Conservation (phyloP, 2,113 vertebrate species). For the Gopherus evgoodei region DNA sequence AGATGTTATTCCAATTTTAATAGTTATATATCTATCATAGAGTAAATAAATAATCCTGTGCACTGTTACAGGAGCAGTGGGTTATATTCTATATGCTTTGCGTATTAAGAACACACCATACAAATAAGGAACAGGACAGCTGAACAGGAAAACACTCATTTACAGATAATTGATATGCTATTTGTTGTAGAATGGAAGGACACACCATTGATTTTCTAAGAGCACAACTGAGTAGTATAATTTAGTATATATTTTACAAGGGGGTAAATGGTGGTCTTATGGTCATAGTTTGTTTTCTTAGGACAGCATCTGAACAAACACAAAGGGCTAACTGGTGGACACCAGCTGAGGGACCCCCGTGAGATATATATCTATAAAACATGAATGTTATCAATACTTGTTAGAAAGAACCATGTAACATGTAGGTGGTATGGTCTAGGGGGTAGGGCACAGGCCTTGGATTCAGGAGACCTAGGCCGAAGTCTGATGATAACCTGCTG, state of each 20-base stretch:
- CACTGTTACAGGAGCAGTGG: neutral
- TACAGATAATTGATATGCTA: neutral
- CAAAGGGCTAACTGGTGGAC: neutral
- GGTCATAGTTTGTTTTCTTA: neutral
- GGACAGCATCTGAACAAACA: neutral
- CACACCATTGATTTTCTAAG: neutral
- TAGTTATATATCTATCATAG: neutral
- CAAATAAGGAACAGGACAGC: neutral
- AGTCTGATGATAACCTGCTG: neutral
- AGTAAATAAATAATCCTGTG: neutral
- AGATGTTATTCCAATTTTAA: neutral
- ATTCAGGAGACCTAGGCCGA: neutral
- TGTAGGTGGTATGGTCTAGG: neutral
- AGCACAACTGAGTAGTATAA: neutral
- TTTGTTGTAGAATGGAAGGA: neutral
- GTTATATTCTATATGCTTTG: neutral
- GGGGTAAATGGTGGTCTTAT: neutral
- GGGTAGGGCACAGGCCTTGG: neutral
- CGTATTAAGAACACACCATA: neutral
- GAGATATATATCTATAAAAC: neutral
- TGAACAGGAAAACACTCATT: neutral
- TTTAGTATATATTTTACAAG: neutral
- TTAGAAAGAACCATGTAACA: neutral
- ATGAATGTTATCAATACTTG: neutral
- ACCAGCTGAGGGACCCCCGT: neutral